These are phyloP conservation scores for Pterobdella sp. DNA, from an alignment of 2,888 invertebrate genomes.

Conservation along the genomic window DNA sequence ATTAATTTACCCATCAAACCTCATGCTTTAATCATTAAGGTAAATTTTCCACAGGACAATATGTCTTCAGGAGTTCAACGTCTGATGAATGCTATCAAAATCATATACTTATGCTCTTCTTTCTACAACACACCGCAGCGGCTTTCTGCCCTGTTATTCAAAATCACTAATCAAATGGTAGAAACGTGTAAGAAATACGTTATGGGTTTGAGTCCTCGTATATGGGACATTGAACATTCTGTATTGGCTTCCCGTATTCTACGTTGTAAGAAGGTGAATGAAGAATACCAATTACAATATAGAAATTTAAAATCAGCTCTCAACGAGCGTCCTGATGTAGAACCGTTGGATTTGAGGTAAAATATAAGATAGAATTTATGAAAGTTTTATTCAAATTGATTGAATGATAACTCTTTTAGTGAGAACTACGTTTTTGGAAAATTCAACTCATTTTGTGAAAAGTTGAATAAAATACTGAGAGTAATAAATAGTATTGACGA, in stretches of 20 bases:
- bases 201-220: slow-evolving; percentile 63
- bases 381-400: too few species aligned
- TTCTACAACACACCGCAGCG: slow-evolving; percentile 94
- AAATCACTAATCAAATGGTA: slow-evolving; percentile 97
- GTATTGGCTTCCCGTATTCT: slow-evolving; percentile 65
- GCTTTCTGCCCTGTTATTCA: slow-evolving; percentile 90
- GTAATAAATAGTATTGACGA: slow-evolving; percentile 83
- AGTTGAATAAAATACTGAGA: slow-evolving; percentile 74
- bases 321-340: slow-evolving; percentile 62
- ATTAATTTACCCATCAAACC: not conserved
- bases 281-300: slow-evolving; percentile 70
- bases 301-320: slow-evolving; percentile 64
- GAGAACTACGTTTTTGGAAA: slow-evolving; percentile 96
- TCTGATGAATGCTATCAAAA: slow-evolving; percentile 77
- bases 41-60: slow-evolving; percentile 56
- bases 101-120: slow-evolving; percentile 88
- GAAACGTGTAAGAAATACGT: slow-evolving; percentile 88
- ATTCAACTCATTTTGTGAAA: slow-evolving; percentile 84
- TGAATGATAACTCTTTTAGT: too few species aligned
- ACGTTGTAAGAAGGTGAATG: slow-evolving; percentile 78
- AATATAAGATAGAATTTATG: not conserved
- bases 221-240: slow-evolving; percentile 75
- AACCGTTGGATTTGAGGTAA: slow-evolving; percentile 69
- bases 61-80: slow-evolving; percentile 83
- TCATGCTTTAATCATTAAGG: not conserved